These are phyloP conservation scores for Acipenser transmontanus DNA, from an alignment of 2,797 vertebrate species.

Conservation along the genomic window DNA sequence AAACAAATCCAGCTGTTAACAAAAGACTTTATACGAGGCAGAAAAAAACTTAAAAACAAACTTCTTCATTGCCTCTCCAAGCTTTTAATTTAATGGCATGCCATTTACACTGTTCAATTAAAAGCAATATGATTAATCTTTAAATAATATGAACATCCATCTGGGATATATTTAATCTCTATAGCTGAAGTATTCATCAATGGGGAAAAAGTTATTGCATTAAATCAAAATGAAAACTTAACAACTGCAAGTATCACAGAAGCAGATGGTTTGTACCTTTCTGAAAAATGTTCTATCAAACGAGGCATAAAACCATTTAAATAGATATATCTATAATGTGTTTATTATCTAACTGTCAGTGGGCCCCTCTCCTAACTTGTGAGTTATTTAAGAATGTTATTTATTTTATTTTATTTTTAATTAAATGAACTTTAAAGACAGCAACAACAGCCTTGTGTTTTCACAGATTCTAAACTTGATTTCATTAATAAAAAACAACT, in stretches of 20 bases:
- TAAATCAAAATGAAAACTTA: neutral
- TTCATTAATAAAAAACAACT: too few relatives aligned
- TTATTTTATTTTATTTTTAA: neutral
- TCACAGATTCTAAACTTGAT: too few relatives aligned
- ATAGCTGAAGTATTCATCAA: neutral
- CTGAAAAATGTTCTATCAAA: neutral
- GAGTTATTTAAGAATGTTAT: too few relatives aligned
- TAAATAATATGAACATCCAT: conserved; percentile 4
- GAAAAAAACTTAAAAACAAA: conserved; percentile 47
- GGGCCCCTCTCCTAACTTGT: too few relatives aligned
- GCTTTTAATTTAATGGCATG: conserved; percentile 1
- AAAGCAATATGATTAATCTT: neutral
- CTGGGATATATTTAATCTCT: neutral
- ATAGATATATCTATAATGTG: too few relatives aligned
- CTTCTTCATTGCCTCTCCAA: conserved; percentile 22
- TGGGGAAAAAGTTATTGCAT: neutral
- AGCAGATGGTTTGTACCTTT: neutral
- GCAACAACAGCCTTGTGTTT: too few relatives aligned
- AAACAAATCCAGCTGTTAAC: conserved; percentile 53
- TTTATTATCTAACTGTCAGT: too few relatives aligned
- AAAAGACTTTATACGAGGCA: conserved; percentile 40
- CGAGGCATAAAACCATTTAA: too few relatives aligned
- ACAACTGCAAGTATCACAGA: neutral
- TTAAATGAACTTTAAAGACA: neutral
- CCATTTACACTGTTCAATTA: conserved; percentile 11